Evolutionary conservation across 2,797 vertebrate species (phyloP), one percentile per base, ranked within the genome.

Genomic region (Ptychadena robeensis): DNA sequence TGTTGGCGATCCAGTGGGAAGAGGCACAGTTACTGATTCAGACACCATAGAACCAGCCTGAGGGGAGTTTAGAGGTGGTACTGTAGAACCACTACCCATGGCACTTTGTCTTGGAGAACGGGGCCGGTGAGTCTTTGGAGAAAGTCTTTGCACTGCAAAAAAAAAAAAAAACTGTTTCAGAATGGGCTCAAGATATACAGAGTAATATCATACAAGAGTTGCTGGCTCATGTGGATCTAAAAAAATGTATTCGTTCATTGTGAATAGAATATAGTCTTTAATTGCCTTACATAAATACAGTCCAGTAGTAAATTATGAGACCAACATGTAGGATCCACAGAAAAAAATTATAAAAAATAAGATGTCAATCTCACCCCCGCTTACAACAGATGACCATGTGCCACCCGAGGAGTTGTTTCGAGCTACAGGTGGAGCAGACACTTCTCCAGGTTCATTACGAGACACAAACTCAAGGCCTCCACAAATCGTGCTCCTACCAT

Each of bases 361-460:
- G 1, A 53, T 1, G 9, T 22, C 1, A 53, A 27, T 28, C 93
- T 91, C 91, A 99, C 98, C 97, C 94, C 98, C 98, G 82, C 96
- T 99, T 89, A 99, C 97, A 86, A 99, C 97, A 61, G 97, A 97
- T 79, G 98, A 99, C 98, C 98, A 99, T 3, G 97, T 98, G 88
- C 97, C 97, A 87, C 96, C 96, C 53, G 96, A 96, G 73, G 96
- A 94, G 91, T 93, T 97, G 90, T 93, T 96, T 91, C 97, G 96
- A 87, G 94, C 91, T 67, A 95, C 93, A 76, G 96, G 90, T 89
- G 96, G 90, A 87, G 93, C 88, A 82, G 94, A 91, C 79, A 94
- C 91, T 87, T 99, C 98, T 89, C 93, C 96, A 48, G 96, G 89
- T 82, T 95, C 89, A 89, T 93, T 96, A 88, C 97, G 97, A 88